Base-by-base conservation (phyloP, 92 coral and sea anemone genomes). In the Actinernus sp. region DNA sequence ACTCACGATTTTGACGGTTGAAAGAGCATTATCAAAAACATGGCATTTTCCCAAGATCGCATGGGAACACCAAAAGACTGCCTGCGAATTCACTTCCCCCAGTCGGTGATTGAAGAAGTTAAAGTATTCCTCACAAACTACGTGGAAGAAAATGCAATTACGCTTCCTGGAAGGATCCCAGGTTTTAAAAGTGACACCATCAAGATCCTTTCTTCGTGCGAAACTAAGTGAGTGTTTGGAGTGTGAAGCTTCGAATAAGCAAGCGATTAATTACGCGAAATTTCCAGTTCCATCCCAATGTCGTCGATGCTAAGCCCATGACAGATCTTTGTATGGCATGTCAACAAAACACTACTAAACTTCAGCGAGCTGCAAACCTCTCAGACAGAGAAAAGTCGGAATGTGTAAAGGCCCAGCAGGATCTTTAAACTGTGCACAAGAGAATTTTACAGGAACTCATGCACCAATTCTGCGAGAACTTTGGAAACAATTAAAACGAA, bases 1-100 rank as follows among this genome's bases (percentile, higher is more conserved):
- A 67, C 12, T 58, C 74, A 14, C 39, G 85, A 28, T 68, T 83
- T 68, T 58, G 79, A 13, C 23, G 86, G 51, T 71, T 82, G 23
- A 75, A 63, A 50, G 79, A 63, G 44, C 89, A 75, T 31, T 74
- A 76, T 28, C 67, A 83, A 18, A 33, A 45, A 18, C 6, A 69
- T 30, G 74, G 67, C 3, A 49, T 75, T 19, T 38, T 41, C n/a
- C 70, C 68, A 8, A 5, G 74, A 23, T 22, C 22, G 25, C 73
- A 63, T 63, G 82, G 82, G 16, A 74, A 74, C 38, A 26, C 41
- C 12, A 63, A 63, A 63, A 11, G 34, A 44, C 57, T 44, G 11
- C 56, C 70, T 25, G 57, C 17, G 27, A 44, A 63, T 39, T 16
- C 57, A 21, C 58, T n/a, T 76, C 9, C 61, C 68, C 16, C 52